A percentile compares a stretch with the other conserved stretches of the same genome.
Conservation (phyloP, 2,797 vertebrate species). For the Pelobates cultripes region DNA sequence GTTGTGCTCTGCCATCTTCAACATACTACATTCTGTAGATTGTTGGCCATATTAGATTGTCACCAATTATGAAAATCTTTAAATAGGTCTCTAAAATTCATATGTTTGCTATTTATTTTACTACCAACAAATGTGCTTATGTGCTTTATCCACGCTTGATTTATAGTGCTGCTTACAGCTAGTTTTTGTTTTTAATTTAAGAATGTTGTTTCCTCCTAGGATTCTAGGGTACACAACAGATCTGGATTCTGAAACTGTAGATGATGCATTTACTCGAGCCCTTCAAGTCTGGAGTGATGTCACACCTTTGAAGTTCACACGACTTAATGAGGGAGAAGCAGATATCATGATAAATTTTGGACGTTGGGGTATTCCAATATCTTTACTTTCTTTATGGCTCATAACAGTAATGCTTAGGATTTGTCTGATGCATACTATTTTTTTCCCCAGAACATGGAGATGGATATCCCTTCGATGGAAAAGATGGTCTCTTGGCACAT, state of each 20-base stretch:
- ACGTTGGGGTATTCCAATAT: slow-evolving; percentile 84
- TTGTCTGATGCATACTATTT: neutral
- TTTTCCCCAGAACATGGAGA: slow-evolving; percentile 89
- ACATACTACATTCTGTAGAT: too few species aligned
- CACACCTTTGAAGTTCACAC: slow-evolving; percentile 86
- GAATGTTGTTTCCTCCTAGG: slow-evolving; percentile 66
- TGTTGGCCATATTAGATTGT: too few species aligned
- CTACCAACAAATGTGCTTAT: too few species aligned
- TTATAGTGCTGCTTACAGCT: too few species aligned
- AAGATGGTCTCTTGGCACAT: slow-evolving; percentile 95
- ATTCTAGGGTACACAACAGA: slow-evolving; percentile 91
- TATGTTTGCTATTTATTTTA: neutral
- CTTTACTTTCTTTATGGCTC: neutral
- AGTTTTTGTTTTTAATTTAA: neutral
- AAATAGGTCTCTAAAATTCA: neutral
- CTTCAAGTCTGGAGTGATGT: slow-evolving; percentile 97
- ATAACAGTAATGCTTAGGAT: neutral
- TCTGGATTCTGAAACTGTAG: slow-evolving; percentile 91
- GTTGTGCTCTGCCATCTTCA: too few species aligned
- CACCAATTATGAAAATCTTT: too few species aligned
- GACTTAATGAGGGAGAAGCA: slow-evolving; percentile 91
- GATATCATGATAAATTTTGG: slow-evolving; percentile 99
- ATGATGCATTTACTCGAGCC: slow-evolving; percentile 92
- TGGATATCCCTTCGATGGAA: slow-evolving; percentile 97
- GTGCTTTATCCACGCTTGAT: too few species aligned